Base-by-base conservation (phyloP, 1,140 invertebrate genomes). In the Pomacea maculata region DNA sequence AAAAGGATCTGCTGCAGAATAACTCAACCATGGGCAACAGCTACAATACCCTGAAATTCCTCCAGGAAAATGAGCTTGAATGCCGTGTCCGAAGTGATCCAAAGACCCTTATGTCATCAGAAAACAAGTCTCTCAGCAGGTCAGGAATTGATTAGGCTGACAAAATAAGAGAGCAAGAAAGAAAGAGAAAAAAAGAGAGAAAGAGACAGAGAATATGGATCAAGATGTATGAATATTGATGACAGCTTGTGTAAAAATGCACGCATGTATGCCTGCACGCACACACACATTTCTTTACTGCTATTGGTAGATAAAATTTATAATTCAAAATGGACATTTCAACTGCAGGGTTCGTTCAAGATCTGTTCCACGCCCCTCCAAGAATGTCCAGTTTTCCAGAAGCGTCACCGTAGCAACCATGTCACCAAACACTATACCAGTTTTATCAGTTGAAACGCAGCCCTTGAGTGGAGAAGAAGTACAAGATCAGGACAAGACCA, bases 11-110 rank as follows among this genome's bases (percentile, higher is more conserved):
- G 12, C 83, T 90, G 57, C 85, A 86, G 21, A 87, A 91, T 73
- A 84, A 82, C 74, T 86, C 83, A n/a, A 84, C 80, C 34, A 87
- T 86, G 74, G 90, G 90, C 15, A 85, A 87, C 10, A 85, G 83
- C 71, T 91, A 89, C 82, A 91, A 90, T 81, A 87, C 86, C n/a
- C 83, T 83, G 63, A 91, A 89, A 76, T 92, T 90, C 79, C 83
- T 92, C 21, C 90, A 92, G 83, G 88, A 91, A 55, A 83, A 89
- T 61, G 80, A 85, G 54, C 61, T 91, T 19, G 81, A 85, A 14
- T 83, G 74, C 14, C 81, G 82, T 84, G 85, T 84, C 14, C 80
- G 89, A n/a, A 82, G 85, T 29, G 89, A 90, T 82, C 88, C 90
- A 6, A 79, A 84, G 0, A 71, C 81, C 71, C 67, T 90, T 17